Conservation (phyloP, 2,113 vertebrate species). For the Mastomys natalensis region DNA sequence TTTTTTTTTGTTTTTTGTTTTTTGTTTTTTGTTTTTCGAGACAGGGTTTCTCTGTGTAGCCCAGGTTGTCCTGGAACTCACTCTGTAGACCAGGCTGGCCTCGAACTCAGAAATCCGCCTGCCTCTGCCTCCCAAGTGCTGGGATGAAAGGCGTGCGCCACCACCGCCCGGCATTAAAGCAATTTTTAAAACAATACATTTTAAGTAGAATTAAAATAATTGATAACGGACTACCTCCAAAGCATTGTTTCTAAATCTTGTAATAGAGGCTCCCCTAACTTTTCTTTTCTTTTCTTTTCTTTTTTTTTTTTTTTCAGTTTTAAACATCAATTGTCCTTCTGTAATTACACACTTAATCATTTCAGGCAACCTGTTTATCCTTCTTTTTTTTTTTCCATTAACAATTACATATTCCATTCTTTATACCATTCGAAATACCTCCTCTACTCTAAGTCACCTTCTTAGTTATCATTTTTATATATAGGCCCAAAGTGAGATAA, state of each 20-base stretch:
- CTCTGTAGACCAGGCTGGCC: no score
- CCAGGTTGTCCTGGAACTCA: no score
- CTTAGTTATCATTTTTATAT: slow-evolving; percentile 38
- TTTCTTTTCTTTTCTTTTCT: no score
- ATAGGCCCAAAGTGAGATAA: slow-evolving; percentile 34
- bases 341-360: slow-evolving; percentile 30
- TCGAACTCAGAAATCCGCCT: no score
- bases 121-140: no score
- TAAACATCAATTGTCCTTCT: not conserved
- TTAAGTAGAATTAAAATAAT: not conserved
- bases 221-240: not conserved
- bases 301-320: not conserved
- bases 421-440: not conserved
- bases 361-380: not conserved
- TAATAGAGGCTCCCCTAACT: not conserved
- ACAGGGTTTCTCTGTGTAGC: no score
- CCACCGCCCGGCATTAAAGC: no score
- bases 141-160: no score
- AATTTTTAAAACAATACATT: not conserved
- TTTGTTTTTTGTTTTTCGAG: no score
- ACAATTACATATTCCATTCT: not conserved
- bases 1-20: no score
- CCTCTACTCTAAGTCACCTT: not conserved
- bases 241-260: slow-evolving; percentile 27
- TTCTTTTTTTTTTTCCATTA: not conserved